Conservation (phyloP, 2,888 invertebrate genomes). For the Rhagonycha lutea region DNA sequence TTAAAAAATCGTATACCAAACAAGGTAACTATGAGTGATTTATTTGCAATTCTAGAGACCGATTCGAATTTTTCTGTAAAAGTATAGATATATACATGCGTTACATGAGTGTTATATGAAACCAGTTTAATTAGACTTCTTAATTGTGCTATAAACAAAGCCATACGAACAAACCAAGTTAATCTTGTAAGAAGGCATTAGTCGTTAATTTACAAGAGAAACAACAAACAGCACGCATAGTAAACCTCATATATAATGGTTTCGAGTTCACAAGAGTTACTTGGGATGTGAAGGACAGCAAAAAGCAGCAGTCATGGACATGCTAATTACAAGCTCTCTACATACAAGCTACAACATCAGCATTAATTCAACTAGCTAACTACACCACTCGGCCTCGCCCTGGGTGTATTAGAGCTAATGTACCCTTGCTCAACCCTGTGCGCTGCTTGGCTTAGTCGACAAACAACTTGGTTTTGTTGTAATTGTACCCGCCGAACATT, state of each 20-base stretch:
- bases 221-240: constrained; percentile 36
- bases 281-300: constrained; percentile 48
- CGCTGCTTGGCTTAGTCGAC: constrained; percentile 49
- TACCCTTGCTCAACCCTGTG: constrained; percentile 48
- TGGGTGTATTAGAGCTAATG: constrained; percentile 51
- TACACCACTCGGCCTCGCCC: constrained; percentile 49
- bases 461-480: constrained; percentile 55
- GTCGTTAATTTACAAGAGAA: constrained; percentile 27
- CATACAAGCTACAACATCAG: constrained; percentile 55
- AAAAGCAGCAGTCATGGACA: constrained; percentile 57
- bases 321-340: constrained; percentile 57
- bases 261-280: constrained; percentile 45
- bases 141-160: constrained; percentile 27
- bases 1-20: not conserved
- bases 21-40: not conserved
- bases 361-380: constrained; percentile 56
- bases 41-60: no score
- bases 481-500: constrained; percentile 52
- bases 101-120: constrained; percentile 24
- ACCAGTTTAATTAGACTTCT: constrained; percentile 26
- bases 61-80: constrained; percentile 11
- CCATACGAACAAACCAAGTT: constrained; percentile 29
- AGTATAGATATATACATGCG: constrained; percentile 3
- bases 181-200: constrained; percentile 29
- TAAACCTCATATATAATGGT: constrained; percentile 46